phyloP scores from a whole-genome alignment of 2,797 vertebrate species.

The Syngnathus rostellatus region DNA sequence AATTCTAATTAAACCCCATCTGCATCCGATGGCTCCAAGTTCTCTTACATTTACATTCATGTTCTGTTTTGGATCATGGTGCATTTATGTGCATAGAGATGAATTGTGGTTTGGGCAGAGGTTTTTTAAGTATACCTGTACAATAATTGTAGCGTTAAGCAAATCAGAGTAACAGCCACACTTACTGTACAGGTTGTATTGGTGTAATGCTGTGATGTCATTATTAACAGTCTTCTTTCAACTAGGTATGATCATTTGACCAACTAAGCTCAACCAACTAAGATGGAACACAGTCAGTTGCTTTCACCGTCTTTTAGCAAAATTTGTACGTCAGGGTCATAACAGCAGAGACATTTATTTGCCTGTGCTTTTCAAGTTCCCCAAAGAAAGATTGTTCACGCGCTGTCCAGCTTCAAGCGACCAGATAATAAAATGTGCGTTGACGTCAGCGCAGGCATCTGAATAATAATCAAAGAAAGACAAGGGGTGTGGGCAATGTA shows the following conservation, averaged over 20 bases:
- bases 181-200: neutral
- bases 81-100: slow-evolving; percentile 23
- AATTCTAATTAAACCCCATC: slow-evolving; percentile 60
- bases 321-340: neutral
- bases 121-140: slow-evolving; percentile 7
- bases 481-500: neutral
- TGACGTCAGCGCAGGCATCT: neutral
- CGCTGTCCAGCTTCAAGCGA: neutral
- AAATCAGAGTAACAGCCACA: neutral
- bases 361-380: neutral
- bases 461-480: neutral
- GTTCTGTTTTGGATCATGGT: slow-evolving; percentile 22
- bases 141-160: neutral
- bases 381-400: neutral
- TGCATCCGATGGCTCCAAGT: slow-evolving; percentile 42
- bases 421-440: neutral
- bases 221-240: neutral
- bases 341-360: neutral
- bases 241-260: neutral
- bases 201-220: neutral
- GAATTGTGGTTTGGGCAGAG: slow-evolving; percentile 13
- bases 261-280: neutral
- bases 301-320: neutral
- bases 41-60: slow-evolving; percentile 20
- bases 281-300: neutral